phyloP scores from a whole-genome alignment of 2,113 vertebrate genomes.

The Rhinoptilus africanus region DNA sequence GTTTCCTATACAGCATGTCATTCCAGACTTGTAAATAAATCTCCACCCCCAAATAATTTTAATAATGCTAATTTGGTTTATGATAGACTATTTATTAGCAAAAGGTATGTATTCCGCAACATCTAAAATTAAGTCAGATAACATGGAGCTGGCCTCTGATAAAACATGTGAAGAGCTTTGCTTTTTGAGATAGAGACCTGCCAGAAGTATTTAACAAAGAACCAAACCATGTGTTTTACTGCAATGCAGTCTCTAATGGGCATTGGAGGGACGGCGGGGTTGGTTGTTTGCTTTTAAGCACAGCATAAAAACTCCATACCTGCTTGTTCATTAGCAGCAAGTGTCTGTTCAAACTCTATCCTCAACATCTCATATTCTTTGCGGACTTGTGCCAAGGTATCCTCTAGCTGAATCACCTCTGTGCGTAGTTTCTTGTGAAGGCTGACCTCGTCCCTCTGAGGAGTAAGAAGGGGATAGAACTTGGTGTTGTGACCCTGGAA shows the following conservation, averaged over 20 bases:
- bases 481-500: not conserved
- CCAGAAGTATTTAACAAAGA: not conserved
- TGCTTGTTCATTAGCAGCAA: slow-evolving; percentile 97
- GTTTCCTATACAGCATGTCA: not conserved
- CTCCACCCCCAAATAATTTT: not conserved
- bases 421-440: slow-evolving; percentile 96
- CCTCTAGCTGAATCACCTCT: slow-evolving; percentile 97
- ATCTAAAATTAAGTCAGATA: not conserved
- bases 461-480: not conserved
- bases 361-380: slow-evolving; percentile 98
- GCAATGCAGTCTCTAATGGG: not conserved
- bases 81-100: too few species aligned
- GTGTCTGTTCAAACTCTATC: slow-evolving; percentile 96
- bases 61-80: not conserved
- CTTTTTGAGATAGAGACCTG: not conserved
- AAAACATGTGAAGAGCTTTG: not conserved
- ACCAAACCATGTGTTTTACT: not conserved
- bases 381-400: slow-evolving; percentile 93
- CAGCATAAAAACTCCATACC: slow-evolving; percentile 69
- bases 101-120: not conserved
- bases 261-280: accelerated
- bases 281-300: not conserved
- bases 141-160: not conserved
- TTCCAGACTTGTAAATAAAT: not conserved
- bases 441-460: slow-evolving; percentile 91